A percentile compares a stretch with the other conserved stretches of the same genome.
These are phyloP conservation scores for Bilobella aurantiaca DNA, from an alignment of 1,140 invertebrate species.

Conservation along the genomic window DNA sequence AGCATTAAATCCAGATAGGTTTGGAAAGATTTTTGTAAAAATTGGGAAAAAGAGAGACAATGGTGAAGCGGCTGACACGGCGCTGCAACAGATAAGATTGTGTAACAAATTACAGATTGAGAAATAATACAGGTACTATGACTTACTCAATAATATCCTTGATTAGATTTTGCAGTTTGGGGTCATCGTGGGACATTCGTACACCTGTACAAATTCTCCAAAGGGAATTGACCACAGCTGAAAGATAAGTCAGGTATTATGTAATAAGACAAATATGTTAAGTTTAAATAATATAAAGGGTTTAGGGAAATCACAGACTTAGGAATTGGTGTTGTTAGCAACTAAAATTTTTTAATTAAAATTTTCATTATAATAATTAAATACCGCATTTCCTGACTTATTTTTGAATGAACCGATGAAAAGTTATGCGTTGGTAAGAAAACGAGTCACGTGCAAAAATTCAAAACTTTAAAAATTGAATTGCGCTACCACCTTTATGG, in stretches of 20 bases:
- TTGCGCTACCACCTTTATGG: no score
- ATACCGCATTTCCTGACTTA: no score
- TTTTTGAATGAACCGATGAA: no score
- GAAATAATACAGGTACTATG: neutral
- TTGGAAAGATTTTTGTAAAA: neutral
- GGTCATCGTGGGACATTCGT: slow-evolving; percentile 23
- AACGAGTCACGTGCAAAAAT: no score
- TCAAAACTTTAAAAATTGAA: no score
- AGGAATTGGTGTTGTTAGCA: no score
- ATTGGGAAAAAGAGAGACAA: neutral
- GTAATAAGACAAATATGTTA: no score
- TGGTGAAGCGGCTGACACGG: neutral
- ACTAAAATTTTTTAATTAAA: neutral
- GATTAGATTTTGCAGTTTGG: neutral
- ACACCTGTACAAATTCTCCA: neutral
- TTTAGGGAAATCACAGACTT: no score
- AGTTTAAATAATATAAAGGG: no score
- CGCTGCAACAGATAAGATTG: neutral
- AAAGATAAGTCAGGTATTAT: no score
- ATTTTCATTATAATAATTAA: neutral
- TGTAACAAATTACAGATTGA: neutral
- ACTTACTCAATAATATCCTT: neutral
- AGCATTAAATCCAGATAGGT: neutral
- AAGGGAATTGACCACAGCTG: neutral
- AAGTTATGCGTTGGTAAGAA: no score